Conservation (phyloP, 2,888 invertebrate genomes). For the Xylota segnis region DNA sequence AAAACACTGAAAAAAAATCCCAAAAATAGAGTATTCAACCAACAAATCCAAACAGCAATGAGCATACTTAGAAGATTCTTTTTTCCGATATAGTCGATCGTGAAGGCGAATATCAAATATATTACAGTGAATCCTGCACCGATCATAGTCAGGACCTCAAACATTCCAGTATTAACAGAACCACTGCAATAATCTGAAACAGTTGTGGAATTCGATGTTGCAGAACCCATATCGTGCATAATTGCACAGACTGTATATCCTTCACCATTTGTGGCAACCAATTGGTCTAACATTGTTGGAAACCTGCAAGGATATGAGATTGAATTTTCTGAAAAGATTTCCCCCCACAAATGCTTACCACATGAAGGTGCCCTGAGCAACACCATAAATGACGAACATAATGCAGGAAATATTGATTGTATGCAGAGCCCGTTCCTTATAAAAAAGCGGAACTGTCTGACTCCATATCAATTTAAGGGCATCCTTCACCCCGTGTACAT, state of each 20-base stretch:
- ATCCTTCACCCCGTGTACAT: constrained; percentile 79
- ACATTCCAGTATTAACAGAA: constrained; percentile 87
- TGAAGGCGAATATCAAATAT: constrained; percentile 88
- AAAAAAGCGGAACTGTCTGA: constrained; percentile 82
- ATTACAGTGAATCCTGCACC: constrained; percentile 88
- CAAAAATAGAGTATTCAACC: neutral
- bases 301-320: constrained; percentile 77
- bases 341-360: constrained; percentile 78
- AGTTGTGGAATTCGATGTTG: constrained; percentile 7
- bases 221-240: constrained; percentile 54
- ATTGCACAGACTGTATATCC: constrained; percentile 81
- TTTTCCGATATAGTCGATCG: constrained; percentile 87
- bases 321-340: neutral
- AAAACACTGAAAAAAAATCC: constrained; percentile 60
- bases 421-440: constrained; percentile 79
- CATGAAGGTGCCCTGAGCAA: constrained; percentile 83
- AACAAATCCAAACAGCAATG: no score
- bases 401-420: constrained; percentile 81
- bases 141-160: constrained; percentile 88
- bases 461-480: constrained; percentile 81
- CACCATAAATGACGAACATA: constrained; percentile 80
- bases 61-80: constrained; percentile 85
- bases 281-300: constrained; percentile 81
- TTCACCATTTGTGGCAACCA: constrained; percentile 80
- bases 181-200: constrained; percentile 84